Percentiles rank a stretch among this genome's conserved stretches.
Conservation (phyloP, 64 coral and sea anemone genomes). For the Pocillopora damicornis region DNA sequence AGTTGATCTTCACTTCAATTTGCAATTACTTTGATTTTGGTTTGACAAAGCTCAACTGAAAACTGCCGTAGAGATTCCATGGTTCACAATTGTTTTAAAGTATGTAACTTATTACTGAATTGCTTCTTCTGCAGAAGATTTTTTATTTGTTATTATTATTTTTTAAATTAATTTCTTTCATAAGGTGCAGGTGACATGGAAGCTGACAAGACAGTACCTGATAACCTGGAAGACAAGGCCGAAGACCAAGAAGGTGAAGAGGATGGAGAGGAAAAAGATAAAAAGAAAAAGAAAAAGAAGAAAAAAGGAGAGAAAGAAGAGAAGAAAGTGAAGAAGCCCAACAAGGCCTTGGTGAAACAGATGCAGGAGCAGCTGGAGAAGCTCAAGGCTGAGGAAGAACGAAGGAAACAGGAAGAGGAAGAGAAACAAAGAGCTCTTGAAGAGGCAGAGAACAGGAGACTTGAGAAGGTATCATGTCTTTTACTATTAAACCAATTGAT, state of each 20-base stretch:
- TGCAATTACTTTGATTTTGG: too few relatives aligned
- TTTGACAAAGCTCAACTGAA: too few relatives aligned
- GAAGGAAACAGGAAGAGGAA: conserved; percentile 75
- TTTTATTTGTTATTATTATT: not conserved
- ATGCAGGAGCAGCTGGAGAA: conserved; percentile 94
- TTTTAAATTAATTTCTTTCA: not conserved
- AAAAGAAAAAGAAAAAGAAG: conserved; percentile 92
- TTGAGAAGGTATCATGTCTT: conserved; percentile 72
- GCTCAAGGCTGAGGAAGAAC: conserved; percentile 76
- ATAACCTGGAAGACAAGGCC: conserved; percentile 26
- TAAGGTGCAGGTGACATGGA: conserved; percentile 1
- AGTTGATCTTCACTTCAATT: too few relatives aligned
- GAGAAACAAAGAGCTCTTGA: conserved; percentile 66
- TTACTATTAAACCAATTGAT: not conserved
- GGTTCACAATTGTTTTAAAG: too few relatives aligned
- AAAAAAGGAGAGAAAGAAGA: conserved; percentile 82
- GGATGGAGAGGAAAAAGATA: conserved; percentile 54
- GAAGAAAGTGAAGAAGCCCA: conserved; percentile 86
- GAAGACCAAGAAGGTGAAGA: conserved; percentile 54
- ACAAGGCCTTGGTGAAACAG: conserved; percentile 90
- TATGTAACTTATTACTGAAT: too few relatives aligned
- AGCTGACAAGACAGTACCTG: not conserved
- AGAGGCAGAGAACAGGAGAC: conserved; percentile 86
- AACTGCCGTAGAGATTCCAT: too few relatives aligned
- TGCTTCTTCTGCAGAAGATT: too few relatives aligned